A percentile compares a stretch with the other conserved stretches of the same genome.
These are phyloP conservation scores for Lamellibrachia satsuma DNA, from an alignment of 2,888 invertebrate genomes.

Conservation along the genomic window DNA sequence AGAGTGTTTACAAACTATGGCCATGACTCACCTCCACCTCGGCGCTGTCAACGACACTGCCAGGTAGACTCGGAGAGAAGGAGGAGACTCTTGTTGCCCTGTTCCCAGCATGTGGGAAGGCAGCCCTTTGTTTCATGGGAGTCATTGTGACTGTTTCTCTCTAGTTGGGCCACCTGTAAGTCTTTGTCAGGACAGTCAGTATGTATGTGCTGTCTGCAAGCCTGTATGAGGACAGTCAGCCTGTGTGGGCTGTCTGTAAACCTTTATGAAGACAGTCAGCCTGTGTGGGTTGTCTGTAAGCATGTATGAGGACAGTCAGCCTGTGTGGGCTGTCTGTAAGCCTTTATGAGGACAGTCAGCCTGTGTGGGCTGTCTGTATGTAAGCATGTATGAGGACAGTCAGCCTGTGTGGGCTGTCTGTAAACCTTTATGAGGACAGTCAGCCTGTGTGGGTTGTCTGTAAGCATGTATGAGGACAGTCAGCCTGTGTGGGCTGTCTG, in stretches of 20 bases:
- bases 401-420: no score
- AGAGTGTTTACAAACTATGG: neutral
- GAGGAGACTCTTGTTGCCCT: neutral
- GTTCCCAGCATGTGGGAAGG: neutral
- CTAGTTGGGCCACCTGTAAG: neutral
- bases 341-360: no score
- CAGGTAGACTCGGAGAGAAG: neutral
- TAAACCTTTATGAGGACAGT: neutral
- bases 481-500: no score
- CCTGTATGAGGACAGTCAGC: neutral
- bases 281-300: neutral
- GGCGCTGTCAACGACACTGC: neutral
- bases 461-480: no score
- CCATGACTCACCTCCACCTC: neutral
- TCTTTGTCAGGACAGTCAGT: neutral
- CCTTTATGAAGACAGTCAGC: neutral
- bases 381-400: no score
- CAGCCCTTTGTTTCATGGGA: neutral
- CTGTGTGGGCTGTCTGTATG: no score
- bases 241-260: neutral
- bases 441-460: neutral
- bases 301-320: no score
- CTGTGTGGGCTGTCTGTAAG: no score
- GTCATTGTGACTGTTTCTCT: neutral
- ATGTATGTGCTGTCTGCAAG: no score